phyloP scores from a whole-genome alignment of 2,888 invertebrate genomes.

The Metalampra italica region DNA sequence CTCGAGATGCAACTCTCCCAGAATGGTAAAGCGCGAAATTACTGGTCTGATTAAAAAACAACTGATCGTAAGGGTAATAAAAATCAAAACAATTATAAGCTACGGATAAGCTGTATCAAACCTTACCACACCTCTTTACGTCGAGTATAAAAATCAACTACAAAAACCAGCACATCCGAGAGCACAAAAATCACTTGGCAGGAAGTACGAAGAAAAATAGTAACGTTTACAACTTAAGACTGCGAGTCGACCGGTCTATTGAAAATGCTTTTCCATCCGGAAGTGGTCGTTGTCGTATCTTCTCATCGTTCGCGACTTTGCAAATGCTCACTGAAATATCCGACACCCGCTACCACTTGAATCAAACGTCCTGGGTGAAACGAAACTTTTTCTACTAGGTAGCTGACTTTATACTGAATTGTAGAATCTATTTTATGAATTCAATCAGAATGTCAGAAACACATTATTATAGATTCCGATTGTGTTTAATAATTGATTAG shows the following conservation, averaged over 20 bases:
- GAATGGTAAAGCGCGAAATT: no score
- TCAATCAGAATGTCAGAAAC: neutral
- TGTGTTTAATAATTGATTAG: no score
- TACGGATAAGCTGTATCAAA: no score
- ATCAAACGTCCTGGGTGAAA: constrained; percentile 13
- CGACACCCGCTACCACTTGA: constrained; percentile 35
- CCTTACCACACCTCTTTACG: neutral
- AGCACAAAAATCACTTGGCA: constrained; percentile 17
- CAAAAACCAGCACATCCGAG: no score
- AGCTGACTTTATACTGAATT: neutral
- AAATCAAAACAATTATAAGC: no score
- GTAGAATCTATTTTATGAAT: neutral
- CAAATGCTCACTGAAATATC: constrained; percentile 43
- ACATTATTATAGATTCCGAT: constrained; percentile 5
- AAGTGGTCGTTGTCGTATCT: constrained; percentile 48
- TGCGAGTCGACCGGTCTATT: constrained; percentile 32
- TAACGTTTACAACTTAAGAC: constrained; percentile 25
- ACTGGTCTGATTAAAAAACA: no score
- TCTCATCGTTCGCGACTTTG: constrained; percentile 45
- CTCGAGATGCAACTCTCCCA: no score
- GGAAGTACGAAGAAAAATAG: constrained; percentile 10
- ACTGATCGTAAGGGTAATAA: no score
- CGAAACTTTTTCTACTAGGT: constrained; percentile 19
- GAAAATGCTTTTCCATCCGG: constrained; percentile 58
- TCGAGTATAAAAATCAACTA: no score